A percentile compares a stretch with the other conserved stretches of the same genome.
These are phyloP conservation scores for Platichthys stellatus DNA, from an alignment of 2,113 vertebrate species.

Conservation along the genomic window DNA sequence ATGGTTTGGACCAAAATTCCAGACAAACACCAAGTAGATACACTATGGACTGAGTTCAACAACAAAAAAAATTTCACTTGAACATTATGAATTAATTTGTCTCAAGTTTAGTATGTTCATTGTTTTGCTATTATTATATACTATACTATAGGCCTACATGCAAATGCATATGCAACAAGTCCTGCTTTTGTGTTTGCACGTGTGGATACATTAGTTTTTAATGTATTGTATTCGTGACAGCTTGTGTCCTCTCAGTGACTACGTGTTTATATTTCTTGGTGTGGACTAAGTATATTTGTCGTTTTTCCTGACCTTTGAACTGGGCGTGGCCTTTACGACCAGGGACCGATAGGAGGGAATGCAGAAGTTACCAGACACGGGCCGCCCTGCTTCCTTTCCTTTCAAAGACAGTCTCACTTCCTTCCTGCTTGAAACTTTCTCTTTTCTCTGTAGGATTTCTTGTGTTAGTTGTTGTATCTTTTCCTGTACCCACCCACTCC, in stretches of 20 bases:
- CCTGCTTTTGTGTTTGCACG: not conserved
- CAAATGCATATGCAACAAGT: too few species aligned
- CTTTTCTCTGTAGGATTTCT: not conserved
- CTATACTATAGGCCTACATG: too few species aligned
- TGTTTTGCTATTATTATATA: too few species aligned
- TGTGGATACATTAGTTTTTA: not conserved
- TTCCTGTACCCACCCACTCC: not conserved
- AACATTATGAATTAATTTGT: too few species aligned
- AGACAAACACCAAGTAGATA: too few species aligned
- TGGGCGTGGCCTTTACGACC: conserved; percentile 54
- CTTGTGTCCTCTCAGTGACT: not conserved
- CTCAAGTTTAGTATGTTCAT: too few species aligned
- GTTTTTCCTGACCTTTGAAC: conserved; percentile 51
- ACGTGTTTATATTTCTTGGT: conserved; percentile 30
- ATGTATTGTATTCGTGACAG: not conserved
- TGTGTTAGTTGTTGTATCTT: not conserved
- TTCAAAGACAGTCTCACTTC: conserved; percentile 31
- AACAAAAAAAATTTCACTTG: too few species aligned
- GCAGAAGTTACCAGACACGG: conserved; percentile 34
- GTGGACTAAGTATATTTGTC: conserved; percentile 11
- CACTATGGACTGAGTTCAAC: too few species aligned
- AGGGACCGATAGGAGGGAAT: conserved; percentile 26
- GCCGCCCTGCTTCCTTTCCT: conserved; percentile 10
- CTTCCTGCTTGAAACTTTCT: conserved; percentile 11
- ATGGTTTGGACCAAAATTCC: too few species aligned